Conservation (phyloP, 2,113 vertebrate genomes). For the Eleginops maclovinus region DNA sequence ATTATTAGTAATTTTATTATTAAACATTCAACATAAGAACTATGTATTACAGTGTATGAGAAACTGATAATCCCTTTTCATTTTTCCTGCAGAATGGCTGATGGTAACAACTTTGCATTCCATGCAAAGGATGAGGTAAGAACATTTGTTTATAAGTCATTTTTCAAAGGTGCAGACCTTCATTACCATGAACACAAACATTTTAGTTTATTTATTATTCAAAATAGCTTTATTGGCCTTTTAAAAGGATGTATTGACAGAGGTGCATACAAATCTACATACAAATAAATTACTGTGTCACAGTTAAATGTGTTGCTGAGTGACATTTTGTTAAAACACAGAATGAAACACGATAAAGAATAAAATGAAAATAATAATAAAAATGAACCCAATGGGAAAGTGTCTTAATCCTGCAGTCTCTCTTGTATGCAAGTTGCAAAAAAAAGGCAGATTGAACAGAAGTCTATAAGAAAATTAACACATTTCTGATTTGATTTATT, state of each 20-base stretch:
- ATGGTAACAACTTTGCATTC: constrained; percentile 92
- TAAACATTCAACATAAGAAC: not conserved
- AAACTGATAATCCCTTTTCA: constrained; percentile 40
- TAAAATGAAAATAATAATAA: no score
- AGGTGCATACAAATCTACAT: not conserved
- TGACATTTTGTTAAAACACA: not conserved
- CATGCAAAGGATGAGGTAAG: constrained; percentile 96
- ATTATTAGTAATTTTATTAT: not conserved
- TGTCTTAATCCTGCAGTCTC: no score
- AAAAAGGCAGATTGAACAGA: no score
- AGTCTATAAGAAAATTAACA: no score
- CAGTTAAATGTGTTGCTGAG: not conserved
- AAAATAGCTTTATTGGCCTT: not conserved
- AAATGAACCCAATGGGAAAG: no score
- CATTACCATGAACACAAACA: not conserved
- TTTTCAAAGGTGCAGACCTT: not conserved
- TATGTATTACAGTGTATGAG: not conserved
- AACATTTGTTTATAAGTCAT: constrained; percentile 2
- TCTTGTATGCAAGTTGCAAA: no score
- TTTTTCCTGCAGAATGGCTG: constrained; percentile 83
- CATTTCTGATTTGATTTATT: no score
- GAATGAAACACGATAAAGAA: not conserved
- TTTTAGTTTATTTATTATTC: not conserved
- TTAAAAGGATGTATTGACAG: not conserved
- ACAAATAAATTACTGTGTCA: not conserved